A percentile compares a stretch with the other conserved stretches of the same genome.
These are phyloP conservation scores for Trialeurodes vaporariorum DNA, from an alignment of 1,140 invertebrate species.

Conservation along the genomic window DNA sequence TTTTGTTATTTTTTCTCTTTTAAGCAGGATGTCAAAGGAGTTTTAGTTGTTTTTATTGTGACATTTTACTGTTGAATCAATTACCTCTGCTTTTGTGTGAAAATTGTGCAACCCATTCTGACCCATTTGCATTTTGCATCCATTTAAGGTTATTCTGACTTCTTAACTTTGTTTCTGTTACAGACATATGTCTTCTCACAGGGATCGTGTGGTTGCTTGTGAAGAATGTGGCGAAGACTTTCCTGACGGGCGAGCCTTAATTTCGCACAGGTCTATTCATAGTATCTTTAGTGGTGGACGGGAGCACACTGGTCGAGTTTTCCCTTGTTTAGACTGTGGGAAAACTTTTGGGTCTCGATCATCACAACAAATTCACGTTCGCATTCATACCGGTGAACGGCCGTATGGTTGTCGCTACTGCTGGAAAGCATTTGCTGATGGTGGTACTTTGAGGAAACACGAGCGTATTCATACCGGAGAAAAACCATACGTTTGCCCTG, in stretches of 20 bases:
- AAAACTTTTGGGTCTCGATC: slow-evolving; percentile 67
- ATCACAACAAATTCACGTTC: slow-evolving; percentile 55
- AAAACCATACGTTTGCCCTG: slow-evolving; percentile 91
- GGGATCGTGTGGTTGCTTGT: slow-evolving; percentile 33
- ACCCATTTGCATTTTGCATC: too few species aligned
- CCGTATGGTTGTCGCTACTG: slow-evolving; percentile 93
- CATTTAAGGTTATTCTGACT: too few species aligned
- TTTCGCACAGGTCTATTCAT: slow-evolving; percentile 45
- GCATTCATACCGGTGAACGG: slow-evolving; percentile 72
- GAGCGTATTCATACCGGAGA: slow-evolving; percentile 95
- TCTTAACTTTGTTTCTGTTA: slow-evolving; percentile 12
- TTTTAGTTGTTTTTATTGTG: not conserved
- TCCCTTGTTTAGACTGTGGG: slow-evolving; percentile 72
- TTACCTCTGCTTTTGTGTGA: too few species aligned
- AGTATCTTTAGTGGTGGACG: slow-evolving; percentile 40
- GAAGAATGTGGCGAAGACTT: slow-evolving; percentile 59
- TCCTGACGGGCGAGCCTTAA: slow-evolving; percentile 51
- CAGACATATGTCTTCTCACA: slow-evolving; percentile 25
- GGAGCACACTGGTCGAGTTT: slow-evolving; percentile 49
- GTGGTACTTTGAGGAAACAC: slow-evolving; percentile 91
- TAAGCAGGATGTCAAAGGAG: not conserved
- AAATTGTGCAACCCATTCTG: too few species aligned
- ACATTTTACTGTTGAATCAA: too few species aligned
- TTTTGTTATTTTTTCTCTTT: slow-evolving; percentile 3
- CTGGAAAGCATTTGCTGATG: slow-evolving; percentile 97